Evolutionary conservation across 2,888 invertebrate genomes (phyloP), one percentile per base, ranked within the genome.

Genomic region (Xanthorhoe spadicearia): DNA sequence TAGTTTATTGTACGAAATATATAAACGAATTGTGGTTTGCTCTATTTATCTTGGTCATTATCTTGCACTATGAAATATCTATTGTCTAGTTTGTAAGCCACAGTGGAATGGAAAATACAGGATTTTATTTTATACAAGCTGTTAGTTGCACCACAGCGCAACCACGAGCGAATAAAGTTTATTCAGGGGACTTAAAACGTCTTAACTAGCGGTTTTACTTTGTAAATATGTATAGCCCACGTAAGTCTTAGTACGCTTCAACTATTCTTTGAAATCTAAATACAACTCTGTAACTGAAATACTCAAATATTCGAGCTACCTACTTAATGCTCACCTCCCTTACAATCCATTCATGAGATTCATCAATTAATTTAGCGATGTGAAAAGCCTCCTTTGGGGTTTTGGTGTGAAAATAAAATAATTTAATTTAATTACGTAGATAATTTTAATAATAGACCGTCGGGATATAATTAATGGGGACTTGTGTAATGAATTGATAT

Each of bases 401-500:
- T 65, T 51, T 1, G 55, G 68, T 49, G 61, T 35, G 66, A 66
- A 70, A 71, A 71, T 71, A 66, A 58, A 66, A 70, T 70, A 64
- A 54, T 17, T 54, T 51, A 52, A 59, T 59, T 59, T 23, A 59
- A 74, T 73, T 66, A 59, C 58, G 49, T 28, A 61, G 61, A 61
- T 68, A 61, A 71, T 71, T 72, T 71, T 65, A 64, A 71, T 71
- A 74, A 73, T 72, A 71, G 65, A 65, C 64, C 60, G 58, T 56
- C 23, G 60, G 59, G 62, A 57, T 57, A 61, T 66, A 68, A 74
- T 74, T 61, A 71, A 72, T 68, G 66, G 54, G n/a, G 61, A 60
- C 57, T 63, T 63, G 50, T 59, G 57, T 71, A 73, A 71, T 74
- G 62, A 70, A 73, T 73, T 73, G 65, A 71, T 71, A 73, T 69